These are phyloP conservation scores for Forficula auricularia DNA, from an alignment of 1,140 invertebrate genomes.

Conservation along the genomic window DNA sequence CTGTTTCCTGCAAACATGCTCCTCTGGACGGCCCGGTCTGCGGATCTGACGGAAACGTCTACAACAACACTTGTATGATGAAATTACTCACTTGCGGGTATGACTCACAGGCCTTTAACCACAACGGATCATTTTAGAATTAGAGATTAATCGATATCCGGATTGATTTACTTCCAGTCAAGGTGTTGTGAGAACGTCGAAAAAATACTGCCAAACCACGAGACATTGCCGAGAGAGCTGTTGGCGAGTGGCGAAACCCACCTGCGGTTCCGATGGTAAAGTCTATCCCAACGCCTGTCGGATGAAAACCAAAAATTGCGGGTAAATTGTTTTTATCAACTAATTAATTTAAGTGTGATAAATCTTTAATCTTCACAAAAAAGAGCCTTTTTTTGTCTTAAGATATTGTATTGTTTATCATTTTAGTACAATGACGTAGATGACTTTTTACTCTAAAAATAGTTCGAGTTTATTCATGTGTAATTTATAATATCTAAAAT, in stretches of 20 bases:
- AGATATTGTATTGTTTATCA: no score
- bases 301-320: constrained; percentile 83
- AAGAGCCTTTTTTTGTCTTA: no score
- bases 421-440: no score
- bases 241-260: constrained; percentile 71
- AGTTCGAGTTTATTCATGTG: no score
- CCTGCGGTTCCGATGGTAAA: constrained; percentile 80
- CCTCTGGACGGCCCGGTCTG: constrained; percentile 77
- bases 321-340: constrained; percentile 37
- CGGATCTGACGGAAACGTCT: constrained; percentile 80
- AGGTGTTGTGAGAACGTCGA: constrained; percentile 51
- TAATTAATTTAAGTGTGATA: no score
- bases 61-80: constrained; percentile 86
- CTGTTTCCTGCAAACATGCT: constrained; percentile 63
- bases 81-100: constrained; percentile 75
- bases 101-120: no score
- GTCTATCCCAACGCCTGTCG: constrained; percentile 81
- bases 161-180: constrained; percentile 20
- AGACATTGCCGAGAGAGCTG: constrained; percentile 76
- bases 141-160: not conserved
- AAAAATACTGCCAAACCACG: constrained; percentile 81
- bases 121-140: no score
- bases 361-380: no score
- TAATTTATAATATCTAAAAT: no score
- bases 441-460: no score